These are phyloP conservation scores for Cnemophilus loriae DNA, from an alignment of 2,113 vertebrate genomes.

Conservation along the genomic window DNA sequence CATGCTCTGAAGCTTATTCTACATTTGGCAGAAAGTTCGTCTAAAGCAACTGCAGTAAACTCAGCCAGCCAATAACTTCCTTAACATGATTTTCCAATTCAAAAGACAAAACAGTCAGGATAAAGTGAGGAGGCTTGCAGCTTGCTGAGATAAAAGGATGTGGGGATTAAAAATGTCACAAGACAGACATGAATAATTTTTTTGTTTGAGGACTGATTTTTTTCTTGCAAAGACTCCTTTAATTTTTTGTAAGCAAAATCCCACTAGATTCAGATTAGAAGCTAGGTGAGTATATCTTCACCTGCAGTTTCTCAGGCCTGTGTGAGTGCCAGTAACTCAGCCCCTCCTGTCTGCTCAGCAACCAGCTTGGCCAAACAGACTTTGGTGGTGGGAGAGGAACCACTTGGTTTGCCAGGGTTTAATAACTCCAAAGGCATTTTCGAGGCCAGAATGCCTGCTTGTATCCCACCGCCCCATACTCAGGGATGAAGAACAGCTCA, in stretches of 20 bases:
- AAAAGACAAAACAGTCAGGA: neutral
- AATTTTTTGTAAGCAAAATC: neutral
- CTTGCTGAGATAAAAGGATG: neutral
- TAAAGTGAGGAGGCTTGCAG: neutral
- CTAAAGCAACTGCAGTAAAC: neutral
- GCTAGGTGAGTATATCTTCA: neutral
- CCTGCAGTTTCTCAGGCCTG: neutral
- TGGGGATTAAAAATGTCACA: neutral
- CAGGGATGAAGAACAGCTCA: neutral
- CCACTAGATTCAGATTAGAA: neutral
- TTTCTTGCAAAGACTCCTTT: neutral
- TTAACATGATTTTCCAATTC: neutral
- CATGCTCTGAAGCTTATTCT: neutral
- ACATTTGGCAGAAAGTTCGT: neutral
- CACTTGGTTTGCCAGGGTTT: neutral
- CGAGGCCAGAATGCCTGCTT: neutral
- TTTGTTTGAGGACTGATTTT: neutral
- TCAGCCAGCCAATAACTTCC: neutral
- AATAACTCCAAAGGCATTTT: neutral
- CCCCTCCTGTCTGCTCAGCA: neutral
- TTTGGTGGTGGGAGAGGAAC: neutral
- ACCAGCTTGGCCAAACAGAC: neutral
- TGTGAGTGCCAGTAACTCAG: neutral
- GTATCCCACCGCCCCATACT: rapidly evolving
- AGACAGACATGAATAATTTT: neutral